Base-by-base conservation (phyloP, 2,113 vertebrate genomes). In the Hyla sarda region DNA sequence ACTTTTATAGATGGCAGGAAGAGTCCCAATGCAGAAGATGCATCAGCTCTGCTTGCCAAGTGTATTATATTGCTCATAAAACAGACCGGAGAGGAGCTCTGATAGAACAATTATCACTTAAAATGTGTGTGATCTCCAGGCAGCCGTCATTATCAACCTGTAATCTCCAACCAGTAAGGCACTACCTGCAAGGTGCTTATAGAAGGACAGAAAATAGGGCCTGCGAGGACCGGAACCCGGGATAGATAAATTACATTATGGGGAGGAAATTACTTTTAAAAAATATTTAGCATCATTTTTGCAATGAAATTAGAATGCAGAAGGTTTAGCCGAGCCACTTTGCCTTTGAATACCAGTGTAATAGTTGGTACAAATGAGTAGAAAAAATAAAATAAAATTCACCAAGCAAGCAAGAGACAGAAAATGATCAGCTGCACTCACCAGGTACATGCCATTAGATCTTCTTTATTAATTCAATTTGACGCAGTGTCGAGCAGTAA, bases 101-200 rank as follows among this genome's bases (percentile, higher is more conserved):
- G 75, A 60, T 79, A 62, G 84, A 85, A 85, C 84, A 79, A 85
- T 85, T 85, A 85, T 85, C 84, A 85, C 75, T 79, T 85, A 79
- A 79, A 75, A 71, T 85, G 84, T 79, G 84, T 79, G 84, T 47
- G 17, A 85, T 85, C 60, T 85, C 84, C 84, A 79, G 85, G 60
- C 30, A 0, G 47, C 0, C 82, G 89, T 91, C 89, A 88, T 91
- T 83, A 89, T 78, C 45, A 85, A 56, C 75, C 84, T 71, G 75
- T 71, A 85, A 85, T 85, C 78, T n/a, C 19, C 23, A 85, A 37
- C 47, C 83, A n/a, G 74, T 69, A 85, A 85, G 84, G 62, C 76
- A 23, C 30, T 54, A 62, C 83, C 73, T 85, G 41, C 41, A 62
- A 73, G 72, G 37, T 54, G 60, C 82, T 84, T 60, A 76, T 34